Conservation (phyloP, 92 coral and sea anemone species). For the Galaxea fascicularis region DNA sequence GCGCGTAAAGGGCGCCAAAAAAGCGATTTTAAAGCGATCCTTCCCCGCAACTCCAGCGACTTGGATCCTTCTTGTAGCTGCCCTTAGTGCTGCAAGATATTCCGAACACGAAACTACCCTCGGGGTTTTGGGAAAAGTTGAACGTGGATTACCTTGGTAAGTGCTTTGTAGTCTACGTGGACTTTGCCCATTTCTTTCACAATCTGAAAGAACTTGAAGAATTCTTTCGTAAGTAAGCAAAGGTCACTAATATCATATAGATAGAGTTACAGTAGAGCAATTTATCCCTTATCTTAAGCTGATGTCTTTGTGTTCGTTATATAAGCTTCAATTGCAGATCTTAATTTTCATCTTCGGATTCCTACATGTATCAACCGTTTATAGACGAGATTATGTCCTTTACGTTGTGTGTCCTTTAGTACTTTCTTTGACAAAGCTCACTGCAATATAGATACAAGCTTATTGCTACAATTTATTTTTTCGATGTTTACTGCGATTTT, state of each 20-base stretch:
- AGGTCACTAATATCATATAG: not conserved
- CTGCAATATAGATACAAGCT: no score
- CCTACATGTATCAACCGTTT: no score
- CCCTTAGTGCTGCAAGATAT: constrained; percentile 92
- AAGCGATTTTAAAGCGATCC: constrained; percentile 85
- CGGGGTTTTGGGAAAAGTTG: constrained; percentile 90
- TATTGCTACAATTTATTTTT: no score
- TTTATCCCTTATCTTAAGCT: not conserved
- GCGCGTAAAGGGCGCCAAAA: constrained; percentile 73
- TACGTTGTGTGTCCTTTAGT: no score
- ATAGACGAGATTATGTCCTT: no score
- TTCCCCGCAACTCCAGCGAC: constrained; percentile 97
- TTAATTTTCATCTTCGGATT: not conserved
- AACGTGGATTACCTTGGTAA: constrained; percentile 93
- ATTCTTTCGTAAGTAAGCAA: not conserved
- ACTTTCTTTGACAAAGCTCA: no score
- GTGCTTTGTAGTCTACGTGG: constrained; percentile 23
- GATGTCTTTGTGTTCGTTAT: not conserved
- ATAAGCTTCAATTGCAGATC: not conserved
- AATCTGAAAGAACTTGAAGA: not conserved
- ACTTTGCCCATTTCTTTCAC: constrained; percentile 22
- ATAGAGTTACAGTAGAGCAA: not conserved
- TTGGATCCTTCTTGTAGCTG: constrained; percentile 95
- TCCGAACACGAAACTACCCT: constrained; percentile 92
- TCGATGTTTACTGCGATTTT: no score